A percentile compares a stretch with the other conserved stretches of the same genome.
Conservation (phyloP, 2,888 invertebrate genomes). For the Amphipoea oculea region DNA sequence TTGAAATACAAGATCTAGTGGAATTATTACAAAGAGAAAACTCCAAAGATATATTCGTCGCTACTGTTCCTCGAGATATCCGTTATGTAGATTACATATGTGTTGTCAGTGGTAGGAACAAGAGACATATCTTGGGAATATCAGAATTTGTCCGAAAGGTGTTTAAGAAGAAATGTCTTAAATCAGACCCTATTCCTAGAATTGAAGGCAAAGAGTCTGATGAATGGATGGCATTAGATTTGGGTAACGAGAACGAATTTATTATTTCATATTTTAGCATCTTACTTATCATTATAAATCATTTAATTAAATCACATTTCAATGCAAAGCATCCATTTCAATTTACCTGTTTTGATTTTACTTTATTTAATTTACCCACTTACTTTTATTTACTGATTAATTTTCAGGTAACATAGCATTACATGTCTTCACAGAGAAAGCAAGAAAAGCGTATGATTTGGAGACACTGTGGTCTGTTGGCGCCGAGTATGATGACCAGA, state of each 20-base stretch:
- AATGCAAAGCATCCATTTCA: neutral
- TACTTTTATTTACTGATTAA: neutral
- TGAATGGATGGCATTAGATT: slow-evolving; percentile 97
- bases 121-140: slow-evolving; percentile 93
- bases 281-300: neutral
- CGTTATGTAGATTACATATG: slow-evolving; percentile 97
- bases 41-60: slow-evolving; percentile 95
- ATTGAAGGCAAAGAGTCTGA: slow-evolving; percentile 94
- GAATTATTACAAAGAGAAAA: slow-evolving; percentile 94
- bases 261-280: neutral
- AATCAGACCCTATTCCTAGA: slow-evolving; percentile 92
- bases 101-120: slow-evolving; percentile 94
- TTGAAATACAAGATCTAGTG: slow-evolving; percentile 96
- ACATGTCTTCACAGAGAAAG: slow-evolving; percentile 94
- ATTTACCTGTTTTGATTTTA: neutral
- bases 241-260: slow-evolving; percentile 89
- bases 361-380: neutral
- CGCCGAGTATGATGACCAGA: slow-evolving; percentile 93
- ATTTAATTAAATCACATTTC: neutral
- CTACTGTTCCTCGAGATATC: slow-evolving; percentile 93
- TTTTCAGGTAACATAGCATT: slow-evolving; percentile 96
- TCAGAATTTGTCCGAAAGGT: slow-evolving; percentile 94
- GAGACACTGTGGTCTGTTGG: slow-evolving; percentile 98
- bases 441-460: slow-evolving; percentile 94
- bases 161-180: slow-evolving; percentile 93